Percentiles rank a stretch among this genome's conserved stretches.
Conservation (phyloP, 1,140 invertebrate species). For the Dendroctonus ponderosae region DNA sequence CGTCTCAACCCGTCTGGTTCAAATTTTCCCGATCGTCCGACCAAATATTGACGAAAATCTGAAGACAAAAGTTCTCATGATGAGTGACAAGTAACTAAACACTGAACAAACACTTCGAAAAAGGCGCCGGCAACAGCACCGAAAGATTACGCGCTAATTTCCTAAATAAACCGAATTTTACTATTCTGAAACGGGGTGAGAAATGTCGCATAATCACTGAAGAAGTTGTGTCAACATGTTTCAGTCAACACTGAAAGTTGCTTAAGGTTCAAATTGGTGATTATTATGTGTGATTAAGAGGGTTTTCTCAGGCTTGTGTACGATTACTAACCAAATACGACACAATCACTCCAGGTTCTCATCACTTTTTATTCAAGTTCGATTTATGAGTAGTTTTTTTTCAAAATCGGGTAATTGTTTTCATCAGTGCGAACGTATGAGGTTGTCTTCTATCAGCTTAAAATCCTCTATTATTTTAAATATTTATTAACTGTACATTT, state of each 20-base stretch:
- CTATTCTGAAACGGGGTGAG: conserved; percentile 13
- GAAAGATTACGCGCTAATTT: conserved; percentile 11
- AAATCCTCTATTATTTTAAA: no score
- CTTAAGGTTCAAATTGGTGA: conserved; percentile 17
- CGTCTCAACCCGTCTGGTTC: no score
- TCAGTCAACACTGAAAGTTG: conserved; percentile 10
- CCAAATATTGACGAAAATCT: conserved; percentile 9
- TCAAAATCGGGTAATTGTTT: no score
- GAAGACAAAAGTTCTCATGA: conserved; percentile 24
- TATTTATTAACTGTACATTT: no score
- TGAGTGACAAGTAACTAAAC: conserved; percentile 15
- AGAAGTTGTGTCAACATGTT: conserved; percentile 19
- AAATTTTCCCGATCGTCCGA: no score
- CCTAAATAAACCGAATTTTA: conserved; percentile 15
- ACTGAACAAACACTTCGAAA: conserved; percentile 19
- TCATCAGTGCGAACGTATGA: no score
- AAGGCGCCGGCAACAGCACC: conserved; percentile 22
- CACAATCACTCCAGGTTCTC: no score
- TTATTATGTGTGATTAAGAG: conserved; percentile 13
- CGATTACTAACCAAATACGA: no score
- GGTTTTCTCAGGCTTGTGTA: conserved; percentile 14
- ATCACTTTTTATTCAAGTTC: no score
- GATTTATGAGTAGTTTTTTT: no score
- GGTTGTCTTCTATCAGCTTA: no score
- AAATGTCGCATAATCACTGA: conserved; percentile 25